Percentiles rank a stretch among this genome's conserved stretches.
These are phyloP conservation scores for Micrastur ruficollis DNA, from an alignment of 2,797 vertebrate genomes.

Conservation along the genomic window DNA sequence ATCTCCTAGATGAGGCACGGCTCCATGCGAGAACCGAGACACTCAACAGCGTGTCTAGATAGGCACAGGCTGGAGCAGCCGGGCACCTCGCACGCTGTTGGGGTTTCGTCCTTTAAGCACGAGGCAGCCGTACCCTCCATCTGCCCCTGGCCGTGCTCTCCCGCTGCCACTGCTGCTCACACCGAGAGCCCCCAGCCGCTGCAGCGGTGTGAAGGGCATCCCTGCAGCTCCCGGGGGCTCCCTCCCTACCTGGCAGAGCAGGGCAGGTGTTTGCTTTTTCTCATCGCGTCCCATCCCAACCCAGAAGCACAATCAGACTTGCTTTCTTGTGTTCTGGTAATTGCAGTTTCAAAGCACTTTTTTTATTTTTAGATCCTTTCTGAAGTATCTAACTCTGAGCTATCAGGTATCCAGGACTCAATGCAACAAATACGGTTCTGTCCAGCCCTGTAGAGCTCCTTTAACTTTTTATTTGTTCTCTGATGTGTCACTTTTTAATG, in stretches of 20 bases:
- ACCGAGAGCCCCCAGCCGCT: rapidly evolving
- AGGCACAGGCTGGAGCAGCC: not conserved
- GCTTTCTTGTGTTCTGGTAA: not conserved
- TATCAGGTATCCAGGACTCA: not conserved
- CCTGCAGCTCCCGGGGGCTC: not conserved
- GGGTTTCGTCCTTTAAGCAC: not conserved
- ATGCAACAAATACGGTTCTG: not conserved
- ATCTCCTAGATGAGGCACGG: not conserved
- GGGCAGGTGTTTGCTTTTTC: not conserved
- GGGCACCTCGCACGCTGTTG: rapidly evolving
- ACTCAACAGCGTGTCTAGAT: rapidly evolving
- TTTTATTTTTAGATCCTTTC: not conserved
- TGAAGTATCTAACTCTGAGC: not conserved
- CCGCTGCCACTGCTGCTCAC: not conserved
- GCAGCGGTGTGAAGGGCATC: not conserved
- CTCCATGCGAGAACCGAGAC: not conserved
- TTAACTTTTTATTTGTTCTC: not conserved
- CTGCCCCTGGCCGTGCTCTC: not conserved
- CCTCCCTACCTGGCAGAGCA: not conserved
- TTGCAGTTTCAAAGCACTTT: not conserved
- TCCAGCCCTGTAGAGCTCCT: not conserved
- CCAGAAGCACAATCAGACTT: too few relatives aligned
- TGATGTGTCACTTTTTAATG: not conserved
- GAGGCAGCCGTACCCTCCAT: not conserved
- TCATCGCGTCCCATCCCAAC: rapidly evolving